Conservation (phyloP, 2,797 vertebrate species). For the Halcyon leucocephala region DNA sequence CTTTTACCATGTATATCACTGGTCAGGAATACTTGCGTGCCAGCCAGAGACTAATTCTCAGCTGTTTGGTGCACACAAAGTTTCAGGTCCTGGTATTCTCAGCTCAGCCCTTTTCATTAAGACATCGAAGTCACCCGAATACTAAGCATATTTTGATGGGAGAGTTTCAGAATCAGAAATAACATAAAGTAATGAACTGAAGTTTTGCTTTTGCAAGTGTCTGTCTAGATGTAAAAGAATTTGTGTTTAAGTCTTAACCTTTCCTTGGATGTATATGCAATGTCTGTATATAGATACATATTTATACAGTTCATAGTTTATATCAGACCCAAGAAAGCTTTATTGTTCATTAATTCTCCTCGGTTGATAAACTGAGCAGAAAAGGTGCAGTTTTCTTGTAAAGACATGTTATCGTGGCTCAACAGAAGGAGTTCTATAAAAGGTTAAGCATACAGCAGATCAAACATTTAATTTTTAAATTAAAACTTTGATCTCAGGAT, state of each 20-base stretch:
- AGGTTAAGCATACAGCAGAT: neutral
- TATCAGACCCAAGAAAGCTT: neutral
- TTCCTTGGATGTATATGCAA: neutral
- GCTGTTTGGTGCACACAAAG: neutral
- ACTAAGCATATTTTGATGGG: neutral
- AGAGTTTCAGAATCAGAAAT: neutral
- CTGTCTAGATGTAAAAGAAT: neutral
- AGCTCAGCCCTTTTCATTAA: neutral
- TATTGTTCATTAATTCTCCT: neutral
- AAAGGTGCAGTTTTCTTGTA: constrained; percentile 9
- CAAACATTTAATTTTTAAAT: neutral
- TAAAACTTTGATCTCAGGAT: neutral
- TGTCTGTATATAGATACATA: neutral
- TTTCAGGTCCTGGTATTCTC: neutral
- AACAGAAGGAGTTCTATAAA: neutral
- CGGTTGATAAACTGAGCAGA: constrained; percentile 5
- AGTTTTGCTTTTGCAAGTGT: neutral
- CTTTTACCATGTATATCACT: neutral
- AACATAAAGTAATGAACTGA: neutral
- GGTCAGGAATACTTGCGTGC: neutral
- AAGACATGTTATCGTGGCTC: neutral
- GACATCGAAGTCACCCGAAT: neutral
- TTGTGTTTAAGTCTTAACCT: neutral
- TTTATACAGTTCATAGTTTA: neutral
- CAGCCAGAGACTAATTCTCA: neutral